Base-by-base conservation (phyloP, 2,113 vertebrate genomes). In the Athene cunicularia region DNA sequence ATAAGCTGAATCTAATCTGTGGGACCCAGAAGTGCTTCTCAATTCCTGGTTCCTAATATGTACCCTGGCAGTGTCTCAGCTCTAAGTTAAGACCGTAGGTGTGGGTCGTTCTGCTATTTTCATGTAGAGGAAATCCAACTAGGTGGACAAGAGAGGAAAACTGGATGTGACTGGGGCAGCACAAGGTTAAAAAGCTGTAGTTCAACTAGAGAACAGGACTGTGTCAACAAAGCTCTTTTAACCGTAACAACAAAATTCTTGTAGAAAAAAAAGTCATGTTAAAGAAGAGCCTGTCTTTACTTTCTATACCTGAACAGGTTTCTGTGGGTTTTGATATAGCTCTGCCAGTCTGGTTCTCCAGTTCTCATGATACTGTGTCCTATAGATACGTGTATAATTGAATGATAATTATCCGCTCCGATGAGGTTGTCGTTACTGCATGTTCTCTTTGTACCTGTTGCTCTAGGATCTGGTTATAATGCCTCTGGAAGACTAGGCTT, bases 381-480 rank as follows among this genome's bases (percentile, higher is more conserved):
- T 55, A 6, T 0, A 41, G 22, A 11, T 17, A 11, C 6, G 9
- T 39, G 9, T 15, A 3, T 22, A 49, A 7, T 5, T 11, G 11
- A 55, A 24, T 12, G 14, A 6, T 6, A 0, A 2, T 8, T 15
- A 8, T 80, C 4, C 84, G 47, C 64, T 71, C 27, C 7, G 2
- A 30, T 3, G 10, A 80, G 26, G 32, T 0, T 37, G 45, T 8
- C 27, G 1, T 8, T 74, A 13, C 45, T 41, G 11, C 0, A 1
- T n/a, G 21, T 27, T 39, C 18, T 71, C 58, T 73, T 24, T 43
- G 26, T 30, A 37, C 27, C 9, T 3, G 1, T 72, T 50, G 30
- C 83, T 43, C 24, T 32, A n/a, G 49, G 23, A 49, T 15, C 30
- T 83, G 60, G 14, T 4, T 17, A 45, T 22, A 26, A 9, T 6